Evolutionary conservation across 2,113 vertebrate genomes (phyloP).

Genomic region (Isichthys henryi): DNA sequence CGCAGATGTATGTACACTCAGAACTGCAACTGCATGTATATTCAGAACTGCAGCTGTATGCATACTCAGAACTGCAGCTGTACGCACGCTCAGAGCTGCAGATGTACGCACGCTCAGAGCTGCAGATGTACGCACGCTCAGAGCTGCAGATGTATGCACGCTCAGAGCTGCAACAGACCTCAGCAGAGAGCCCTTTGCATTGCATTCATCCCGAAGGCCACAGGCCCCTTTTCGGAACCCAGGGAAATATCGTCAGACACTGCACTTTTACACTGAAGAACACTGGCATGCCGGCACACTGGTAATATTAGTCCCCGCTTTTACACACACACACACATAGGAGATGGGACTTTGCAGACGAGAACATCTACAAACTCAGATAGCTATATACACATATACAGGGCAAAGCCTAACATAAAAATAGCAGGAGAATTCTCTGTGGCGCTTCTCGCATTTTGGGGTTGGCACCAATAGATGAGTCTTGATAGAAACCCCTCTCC

Average conservation of each 20-base stretch:
- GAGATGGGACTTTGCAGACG: slow-evolving; percentile 27
- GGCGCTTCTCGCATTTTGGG: not conserved
- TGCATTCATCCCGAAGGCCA: slow-evolving; percentile 14
- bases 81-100: no score
- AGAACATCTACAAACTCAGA: slow-evolving; percentile 33
- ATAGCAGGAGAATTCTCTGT: not conserved
- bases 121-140: not conserved
- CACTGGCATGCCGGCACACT: slow-evolving; percentile 21
- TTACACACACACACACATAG: slow-evolving; percentile 21
- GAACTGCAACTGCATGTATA: not conserved
- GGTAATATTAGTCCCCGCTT: slow-evolving; percentile 28
- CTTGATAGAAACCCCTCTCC: not conserved
- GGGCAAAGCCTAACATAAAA: slow-evolving; percentile 10
- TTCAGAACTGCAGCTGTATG: not conserved
- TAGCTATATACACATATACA: slow-evolving; percentile 34
- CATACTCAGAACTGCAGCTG: no score
- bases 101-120: no score
- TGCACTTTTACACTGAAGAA: slow-evolving; percentile 25
- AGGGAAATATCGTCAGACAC: slow-evolving; percentile 25
- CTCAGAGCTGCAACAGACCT: slow-evolving; percentile 17
- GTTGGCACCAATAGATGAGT: slow-evolving; percentile 20
- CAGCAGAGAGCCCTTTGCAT: not conserved
- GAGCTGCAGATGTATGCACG: not conserved
- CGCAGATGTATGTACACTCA: not conserved
- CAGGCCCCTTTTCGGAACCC: not conserved